Conservation (phyloP, 2,888 invertebrate genomes). For the Doris montereyensis region DNA sequence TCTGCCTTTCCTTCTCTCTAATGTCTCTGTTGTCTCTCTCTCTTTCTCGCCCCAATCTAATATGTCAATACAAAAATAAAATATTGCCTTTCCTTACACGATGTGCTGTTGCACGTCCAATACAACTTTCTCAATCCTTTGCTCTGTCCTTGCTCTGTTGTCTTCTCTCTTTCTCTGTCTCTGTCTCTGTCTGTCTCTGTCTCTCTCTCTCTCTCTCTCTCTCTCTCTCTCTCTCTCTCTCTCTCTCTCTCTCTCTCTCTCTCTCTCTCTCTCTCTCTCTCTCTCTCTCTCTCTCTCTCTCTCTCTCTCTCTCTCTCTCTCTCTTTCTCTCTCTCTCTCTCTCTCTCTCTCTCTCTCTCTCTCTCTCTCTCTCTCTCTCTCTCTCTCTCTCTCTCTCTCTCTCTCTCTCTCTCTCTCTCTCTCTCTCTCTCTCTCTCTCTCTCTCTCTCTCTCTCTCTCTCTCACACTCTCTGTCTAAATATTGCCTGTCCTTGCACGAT, state of each 20-base stretch:
- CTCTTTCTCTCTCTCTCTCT: neutral
- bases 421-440: neutral
- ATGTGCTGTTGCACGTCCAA: no score
- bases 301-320: slow-evolving; percentile 7
- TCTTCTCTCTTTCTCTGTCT: slow-evolving; percentile 23
- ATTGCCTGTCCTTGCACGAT: neutral
- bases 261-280: neutral
- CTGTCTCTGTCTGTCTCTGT: neutral
- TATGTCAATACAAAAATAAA: no score
- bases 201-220: neutral
- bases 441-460: neutral
- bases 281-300: slow-evolving; percentile 2
- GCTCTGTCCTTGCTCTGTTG: neutral
- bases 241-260: neutral
- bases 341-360: neutral
- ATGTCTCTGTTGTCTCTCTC: no score
- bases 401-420: neutral
- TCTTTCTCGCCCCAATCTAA: no score
- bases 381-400: neutral
- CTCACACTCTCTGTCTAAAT: neutral
- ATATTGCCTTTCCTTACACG: no score
- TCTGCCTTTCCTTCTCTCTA: no score
- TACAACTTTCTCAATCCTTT: no score
- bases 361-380: neutral
- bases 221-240: neutral